Base-by-base conservation (phyloP, 2,113 vertebrate genomes). In the Lycaon pictus region DNA sequence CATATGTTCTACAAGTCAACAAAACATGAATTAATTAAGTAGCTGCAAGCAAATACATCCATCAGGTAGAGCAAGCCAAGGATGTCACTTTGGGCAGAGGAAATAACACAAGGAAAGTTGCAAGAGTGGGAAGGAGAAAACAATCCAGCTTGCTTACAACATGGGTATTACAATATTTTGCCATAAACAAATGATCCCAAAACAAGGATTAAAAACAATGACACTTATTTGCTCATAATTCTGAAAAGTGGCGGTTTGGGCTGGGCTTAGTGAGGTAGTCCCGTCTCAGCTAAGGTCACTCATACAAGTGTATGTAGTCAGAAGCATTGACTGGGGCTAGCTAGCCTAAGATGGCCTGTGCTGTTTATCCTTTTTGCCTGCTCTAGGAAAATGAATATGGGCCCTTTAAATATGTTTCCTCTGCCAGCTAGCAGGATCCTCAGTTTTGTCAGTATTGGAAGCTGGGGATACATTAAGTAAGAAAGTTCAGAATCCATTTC, bases 401-500 rank as follows among this genome's bases (percentile, higher is more conserved):
- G 93, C 85, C 85, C 51, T 84, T 95, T 77, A 65, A 69, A 62
- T 51, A 27, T 55, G 48, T 90, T 58, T 71, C 43, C n/a, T 80
- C 65, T 74, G 63, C 48, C n/a, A 56, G 58, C 19, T 67, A 17
- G 37, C 11, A n/a, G 35, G 56, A 95, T n/a, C n/a, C 37, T 90
- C 35, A 6, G 12, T 63, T 86, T 82, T 93, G 55, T 77, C n/a
- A n/a, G 16, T 17, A 43, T 23, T 92, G 35, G 62, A n/a, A 83
- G 48, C 76, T 72, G 9, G 35, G 79, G 11, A 92, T 37, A 63
- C 48, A 71, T 3, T 37, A n/a, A 77, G n/a, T 27, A 76, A 69
- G 13, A 88, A 55, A 23, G 6, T 43, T 43, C 43, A 43, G 43
- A 43, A 43, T 43, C 37, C 17, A 11, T 67, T 60, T 76, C 32